A percentile compares a stretch with the other conserved stretches of the same genome.
phyloP scores from a whole-genome alignment of 2,113 vertebrate species.

The Hippocampus mohnikei region DNA sequence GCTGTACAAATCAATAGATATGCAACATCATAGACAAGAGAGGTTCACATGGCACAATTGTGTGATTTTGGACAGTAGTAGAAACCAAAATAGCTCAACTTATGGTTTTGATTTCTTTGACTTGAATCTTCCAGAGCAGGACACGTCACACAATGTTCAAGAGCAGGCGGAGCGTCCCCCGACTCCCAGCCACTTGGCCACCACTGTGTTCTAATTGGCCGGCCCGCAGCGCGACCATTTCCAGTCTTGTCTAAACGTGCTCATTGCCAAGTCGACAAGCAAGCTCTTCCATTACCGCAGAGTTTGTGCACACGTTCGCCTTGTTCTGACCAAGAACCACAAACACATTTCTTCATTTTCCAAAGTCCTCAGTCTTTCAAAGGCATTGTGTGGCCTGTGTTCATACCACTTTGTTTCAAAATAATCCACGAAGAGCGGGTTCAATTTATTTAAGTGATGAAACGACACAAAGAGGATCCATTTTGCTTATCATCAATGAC shows the following conservation, averaged over 20 bases:
- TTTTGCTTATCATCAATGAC: slow-evolving; percentile 21
- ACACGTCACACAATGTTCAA: slow-evolving; percentile 26
- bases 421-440: slow-evolving; percentile 27
- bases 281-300: slow-evolving; percentile 42
- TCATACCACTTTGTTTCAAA: slow-evolving; percentile 5
- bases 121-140: slow-evolving; percentile 41
- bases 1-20: no score
- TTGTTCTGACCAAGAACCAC: slow-evolving; percentile 45
- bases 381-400: slow-evolving; percentile 31
- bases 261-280: slow-evolving; percentile 61
- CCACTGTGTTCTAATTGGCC: slow-evolving; percentile 33
- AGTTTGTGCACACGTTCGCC: slow-evolving; percentile 64
- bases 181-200: slow-evolving; percentile 39
- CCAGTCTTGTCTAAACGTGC: slow-evolving; percentile 17
- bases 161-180: slow-evolving; percentile 34
- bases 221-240: slow-evolving; percentile 22
- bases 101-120: background rate
- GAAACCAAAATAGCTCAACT: background rate
- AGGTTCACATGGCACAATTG: no score
- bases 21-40: no score
- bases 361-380: slow-evolving; percentile 22
- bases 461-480: background rate
- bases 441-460: slow-evolving; percentile 35
- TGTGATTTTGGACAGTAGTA: background rate
- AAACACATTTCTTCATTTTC: slow-evolving; percentile 10